Evolutionary conservation across 2,888 invertebrate genomes (phyloP).

Genomic region (Fragum fragum): DNA sequence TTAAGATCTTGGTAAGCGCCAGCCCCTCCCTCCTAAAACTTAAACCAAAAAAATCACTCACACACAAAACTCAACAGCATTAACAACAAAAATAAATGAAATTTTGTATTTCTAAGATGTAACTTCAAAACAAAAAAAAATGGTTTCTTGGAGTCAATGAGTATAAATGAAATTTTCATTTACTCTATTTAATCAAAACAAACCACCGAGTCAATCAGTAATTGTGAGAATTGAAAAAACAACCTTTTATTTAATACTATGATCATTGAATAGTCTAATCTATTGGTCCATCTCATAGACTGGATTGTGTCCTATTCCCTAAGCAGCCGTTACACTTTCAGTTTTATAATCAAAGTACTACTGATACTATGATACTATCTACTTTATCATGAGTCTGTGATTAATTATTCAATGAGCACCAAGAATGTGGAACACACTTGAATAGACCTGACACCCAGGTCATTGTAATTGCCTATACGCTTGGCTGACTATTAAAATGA

Average conservation of each 20-base stretch:
- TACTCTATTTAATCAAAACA: too few species aligned
- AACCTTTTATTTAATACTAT: neutral
- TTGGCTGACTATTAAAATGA: conserved; percentile 12
- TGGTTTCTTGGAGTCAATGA: too few species aligned
- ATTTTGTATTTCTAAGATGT: too few species aligned
- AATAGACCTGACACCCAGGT: neutral
- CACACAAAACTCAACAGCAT: too few species aligned
- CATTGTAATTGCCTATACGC: neutral
- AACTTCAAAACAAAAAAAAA: too few species aligned
- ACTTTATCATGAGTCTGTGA: neutral
- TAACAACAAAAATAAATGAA: too few species aligned
- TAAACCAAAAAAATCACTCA: too few species aligned
- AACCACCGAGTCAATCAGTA: too few species aligned
- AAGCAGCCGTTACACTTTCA: conserved; percentile 2
- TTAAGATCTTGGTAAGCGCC: too few species aligned
- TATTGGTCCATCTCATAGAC: neutral
- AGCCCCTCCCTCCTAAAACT: too few species aligned
- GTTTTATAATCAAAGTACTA: conserved; percentile 3
- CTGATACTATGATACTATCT: conserved; percentile 10
- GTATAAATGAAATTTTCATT: too few species aligned
- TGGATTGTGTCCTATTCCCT: neutral
- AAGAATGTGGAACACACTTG: neutral
- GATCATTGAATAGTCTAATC: neutral
- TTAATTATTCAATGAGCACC: conserved; percentile 18
- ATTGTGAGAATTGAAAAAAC: too few species aligned